These are phyloP conservation scores for Congeria kusceri DNA, from an alignment of 2,888 invertebrate genomes.

Conservation along the genomic window DNA sequence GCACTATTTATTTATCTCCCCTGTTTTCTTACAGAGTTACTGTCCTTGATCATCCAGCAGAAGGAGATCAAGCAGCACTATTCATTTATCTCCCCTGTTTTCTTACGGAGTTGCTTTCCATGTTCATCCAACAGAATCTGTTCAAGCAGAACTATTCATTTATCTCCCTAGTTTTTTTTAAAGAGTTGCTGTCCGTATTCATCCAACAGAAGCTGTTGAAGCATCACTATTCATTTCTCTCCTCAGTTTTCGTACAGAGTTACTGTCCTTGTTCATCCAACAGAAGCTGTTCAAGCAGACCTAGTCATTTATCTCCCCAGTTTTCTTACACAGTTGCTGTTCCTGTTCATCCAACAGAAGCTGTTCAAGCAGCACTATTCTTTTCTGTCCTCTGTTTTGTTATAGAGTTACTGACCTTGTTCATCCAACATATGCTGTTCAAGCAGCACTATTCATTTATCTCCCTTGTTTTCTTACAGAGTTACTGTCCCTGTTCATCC, in stretches of 20 bases:
- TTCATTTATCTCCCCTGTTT: conserved; percentile 52
- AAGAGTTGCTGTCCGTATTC: too few species aligned
- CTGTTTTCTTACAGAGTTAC: conserved; percentile 88
- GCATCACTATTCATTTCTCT: too few species aligned
- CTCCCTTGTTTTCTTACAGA: conserved; percentile 86
- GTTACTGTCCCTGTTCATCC: conserved; percentile 94
- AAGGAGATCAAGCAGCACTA: conserved; percentile 94
- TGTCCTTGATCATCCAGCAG: conserved; percentile 95
- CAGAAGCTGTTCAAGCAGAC: too few species aligned
- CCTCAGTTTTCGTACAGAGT: too few species aligned
- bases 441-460: conserved; percentile 84
- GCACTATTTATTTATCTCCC: background rate
- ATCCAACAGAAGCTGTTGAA: too few species aligned
- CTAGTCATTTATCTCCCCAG: too few species aligned
- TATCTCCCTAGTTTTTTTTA: too few species aligned
- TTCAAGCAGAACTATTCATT: conserved; percentile 96
- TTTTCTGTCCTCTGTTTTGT: too few species aligned
- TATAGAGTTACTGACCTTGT: conserved; percentile 92
- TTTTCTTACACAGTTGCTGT: too few species aligned
- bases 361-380: background rate
- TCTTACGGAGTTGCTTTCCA: conserved; percentile 85
- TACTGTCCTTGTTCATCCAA: too few species aligned
- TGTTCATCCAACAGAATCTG: conserved; percentile 94
- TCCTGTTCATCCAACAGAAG: too few species aligned
- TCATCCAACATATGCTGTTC: conserved; percentile 94